Percentiles rank a stretch among this genome's conserved stretches.
These are phyloP conservation scores for Mimumesa dahlbomi DNA, from an alignment of 2,888 invertebrate genomes.

Conservation along the genomic window DNA sequence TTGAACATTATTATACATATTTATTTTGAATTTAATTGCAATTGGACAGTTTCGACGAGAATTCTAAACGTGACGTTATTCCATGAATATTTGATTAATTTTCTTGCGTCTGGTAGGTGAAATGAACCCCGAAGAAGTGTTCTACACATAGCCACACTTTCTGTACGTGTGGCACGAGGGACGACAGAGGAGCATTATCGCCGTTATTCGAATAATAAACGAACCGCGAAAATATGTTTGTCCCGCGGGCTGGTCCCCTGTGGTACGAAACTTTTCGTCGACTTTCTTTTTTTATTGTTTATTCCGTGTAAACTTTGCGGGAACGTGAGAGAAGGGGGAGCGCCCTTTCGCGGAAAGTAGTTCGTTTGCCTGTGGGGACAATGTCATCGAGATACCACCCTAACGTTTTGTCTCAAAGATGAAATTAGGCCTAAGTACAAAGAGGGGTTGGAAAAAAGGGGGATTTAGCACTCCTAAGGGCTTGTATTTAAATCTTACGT, in stretches of 20 bases:
- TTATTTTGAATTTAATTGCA: too few relatives aligned
- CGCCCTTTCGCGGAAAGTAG: constrained; percentile 40
- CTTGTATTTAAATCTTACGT: constrained; percentile 14
- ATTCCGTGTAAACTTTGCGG: constrained; percentile 59
- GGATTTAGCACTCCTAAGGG: not conserved
- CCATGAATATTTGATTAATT: too few relatives aligned
- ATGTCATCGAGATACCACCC: constrained; percentile 51
- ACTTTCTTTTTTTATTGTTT: constrained; percentile 70
- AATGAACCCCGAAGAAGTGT: too few relatives aligned
- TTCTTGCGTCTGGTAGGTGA: too few relatives aligned
- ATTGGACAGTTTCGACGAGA: too few relatives aligned
- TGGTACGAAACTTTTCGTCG: constrained; percentile 59
- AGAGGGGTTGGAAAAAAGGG: not conserved
- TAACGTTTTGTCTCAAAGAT: constrained; percentile 63
- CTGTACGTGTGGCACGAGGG: not conserved
- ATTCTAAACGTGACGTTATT: too few relatives aligned
- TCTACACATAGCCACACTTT: too few relatives aligned
- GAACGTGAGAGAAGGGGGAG: constrained; percentile 16
- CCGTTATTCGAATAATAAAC: constrained; percentile 73
- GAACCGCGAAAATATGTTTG: constrained; percentile 74
- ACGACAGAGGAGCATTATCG: not conserved
- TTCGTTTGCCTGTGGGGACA: constrained; percentile 63
- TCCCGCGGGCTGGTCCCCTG: constrained; percentile 57
- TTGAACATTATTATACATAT: too few relatives aligned
- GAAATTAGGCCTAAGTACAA: constrained; percentile 63